These are phyloP conservation scores for Pipra filicauda DNA, from an alignment of 2,113 vertebrate species.

Conservation along the genomic window DNA sequence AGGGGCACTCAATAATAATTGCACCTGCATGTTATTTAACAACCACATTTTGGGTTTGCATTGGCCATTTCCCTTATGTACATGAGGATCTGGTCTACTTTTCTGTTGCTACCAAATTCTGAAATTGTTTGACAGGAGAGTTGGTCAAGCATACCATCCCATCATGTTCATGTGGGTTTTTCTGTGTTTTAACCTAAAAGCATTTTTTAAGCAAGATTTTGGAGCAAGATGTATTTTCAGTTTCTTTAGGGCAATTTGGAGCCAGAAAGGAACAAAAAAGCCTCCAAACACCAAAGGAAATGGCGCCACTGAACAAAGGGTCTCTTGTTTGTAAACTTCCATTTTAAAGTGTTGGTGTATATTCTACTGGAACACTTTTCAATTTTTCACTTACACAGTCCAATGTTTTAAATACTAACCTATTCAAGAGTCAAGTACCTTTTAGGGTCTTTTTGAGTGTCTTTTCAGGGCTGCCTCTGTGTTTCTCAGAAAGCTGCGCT, in stretches of 20 bases:
- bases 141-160: background rate
- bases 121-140: background rate
- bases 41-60: background rate
- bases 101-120: background rate
- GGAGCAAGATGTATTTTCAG: background rate
- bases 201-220: background rate
- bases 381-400: background rate
- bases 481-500: background rate
- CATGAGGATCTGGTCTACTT: background rate
- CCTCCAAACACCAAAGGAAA: background rate
- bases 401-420: background rate
- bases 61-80: background rate
- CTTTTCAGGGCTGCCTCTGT: background rate
- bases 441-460: background rate
- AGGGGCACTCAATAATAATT: background rate
- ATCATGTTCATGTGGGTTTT: background rate
- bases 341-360: background rate
- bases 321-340: slow-evolving; percentile 48
- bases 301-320: background rate
- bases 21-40: background rate
- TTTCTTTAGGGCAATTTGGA: background rate
- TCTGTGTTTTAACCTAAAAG: background rate
- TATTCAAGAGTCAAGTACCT: background rate
- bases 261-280: slow-evolving; percentile 38
- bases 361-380: slow-evolving; percentile 12